Evolutionary conservation across 2,797 vertebrate species (phyloP).

Genomic region (Rhincodon typus): DNA sequence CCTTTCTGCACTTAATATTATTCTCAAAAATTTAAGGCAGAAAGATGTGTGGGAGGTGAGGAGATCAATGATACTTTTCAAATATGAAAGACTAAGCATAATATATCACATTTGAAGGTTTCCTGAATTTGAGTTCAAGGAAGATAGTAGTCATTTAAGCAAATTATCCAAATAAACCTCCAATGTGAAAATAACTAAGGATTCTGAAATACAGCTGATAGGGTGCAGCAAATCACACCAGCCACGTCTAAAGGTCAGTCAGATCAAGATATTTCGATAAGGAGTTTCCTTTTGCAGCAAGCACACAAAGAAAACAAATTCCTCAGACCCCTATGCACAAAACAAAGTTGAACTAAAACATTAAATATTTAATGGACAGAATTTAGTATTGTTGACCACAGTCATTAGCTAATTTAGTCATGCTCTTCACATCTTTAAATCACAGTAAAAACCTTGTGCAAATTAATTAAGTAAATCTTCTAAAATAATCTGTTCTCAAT

Average conservation of each 20-base stretch:
- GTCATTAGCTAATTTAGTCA: neutral
- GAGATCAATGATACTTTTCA: neutral
- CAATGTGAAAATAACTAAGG: neutral
- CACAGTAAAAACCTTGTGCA: neutral
- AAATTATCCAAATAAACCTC: neutral
- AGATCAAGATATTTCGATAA: slow-evolving; percentile 26
- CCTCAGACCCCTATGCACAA: neutral
- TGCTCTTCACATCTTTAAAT: neutral
- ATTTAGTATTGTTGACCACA: neutral
- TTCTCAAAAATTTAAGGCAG: neutral
- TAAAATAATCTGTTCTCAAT: neutral
- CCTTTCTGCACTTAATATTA: slow-evolving; percentile 14
- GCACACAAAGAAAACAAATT: slow-evolving; percentile 18
- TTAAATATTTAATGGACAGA: neutral
- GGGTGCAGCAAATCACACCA: slow-evolving; percentile 26
- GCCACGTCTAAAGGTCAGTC: slow-evolving; percentile 24
- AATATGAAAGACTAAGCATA: neutral
- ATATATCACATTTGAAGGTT: neutral
- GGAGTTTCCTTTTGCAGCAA: slow-evolving; percentile 7
- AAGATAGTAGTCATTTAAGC: neutral
- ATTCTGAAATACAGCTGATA: slow-evolving; percentile 1
- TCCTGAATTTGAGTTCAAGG: neutral
- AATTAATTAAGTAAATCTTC: neutral
- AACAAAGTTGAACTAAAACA: slow-evolving; percentile 10
- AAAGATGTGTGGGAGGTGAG: neutral